Evolutionary conservation across 2,113 vertebrate species (phyloP), one percentile per base, ranked within the genome.

Genomic region (Scartelaos histophorus): DNA sequence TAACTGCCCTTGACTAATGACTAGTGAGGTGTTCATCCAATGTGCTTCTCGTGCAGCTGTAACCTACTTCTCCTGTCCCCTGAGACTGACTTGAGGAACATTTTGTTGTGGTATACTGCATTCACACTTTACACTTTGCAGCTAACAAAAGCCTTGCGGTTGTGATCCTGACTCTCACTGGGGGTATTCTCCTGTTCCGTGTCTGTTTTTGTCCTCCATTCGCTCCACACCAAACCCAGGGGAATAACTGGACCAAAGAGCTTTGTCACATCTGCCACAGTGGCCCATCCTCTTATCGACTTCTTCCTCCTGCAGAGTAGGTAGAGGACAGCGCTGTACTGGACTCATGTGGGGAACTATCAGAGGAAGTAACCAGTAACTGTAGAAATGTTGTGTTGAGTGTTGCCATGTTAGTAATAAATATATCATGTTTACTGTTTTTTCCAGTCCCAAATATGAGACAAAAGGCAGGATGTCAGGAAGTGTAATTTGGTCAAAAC

Each of bases 261-360:
- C 76, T 46, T 6, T 80, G 85, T 82, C 86, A 85, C 84, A 79
- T 82, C 76, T 74, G 70, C 80, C 69, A 34, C 65, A 72, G 72
- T 71, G 80, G 76, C 76, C 72, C 16, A 68, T 56, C 69, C 68
- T 65, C 67, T 80, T 76, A 81, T 84, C 19, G 60, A 86, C 83
- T 82, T 47, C 51, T 43, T 78, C 64, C n/a, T 53, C 70, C 74
- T 34, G 69, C 66, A 49, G 71, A 46, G 57, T 80, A 24, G 13
- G 60, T 21, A 58, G 43, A 80, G 74, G 74, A 58, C 64, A 56
- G 61, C 76, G 38, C 71, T 73, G 56, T 71, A 75, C 70, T 9
- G 1, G 69, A 49, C 78, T 35, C 29, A 64, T 22, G 4, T 7
- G 77, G 73, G 53, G 68, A 34, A 56, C 64, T 71, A 54, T 69